A percentile compares a stretch with the other conserved stretches of the same genome.
Conservation (phyloP, 2,113 vertebrate species). For the Chrysochloris asiatica region DNA sequence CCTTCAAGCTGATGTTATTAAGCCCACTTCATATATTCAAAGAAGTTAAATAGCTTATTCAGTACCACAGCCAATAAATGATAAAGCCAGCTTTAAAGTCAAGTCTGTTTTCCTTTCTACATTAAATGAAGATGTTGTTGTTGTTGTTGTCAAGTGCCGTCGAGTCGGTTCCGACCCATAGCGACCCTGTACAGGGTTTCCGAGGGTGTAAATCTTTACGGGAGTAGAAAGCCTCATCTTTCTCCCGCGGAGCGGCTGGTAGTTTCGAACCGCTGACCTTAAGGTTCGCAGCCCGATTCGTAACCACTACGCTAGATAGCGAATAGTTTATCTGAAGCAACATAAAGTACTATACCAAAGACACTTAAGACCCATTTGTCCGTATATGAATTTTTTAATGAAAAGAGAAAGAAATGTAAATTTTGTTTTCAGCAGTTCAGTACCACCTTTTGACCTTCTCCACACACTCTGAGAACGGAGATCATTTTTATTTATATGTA, state of each 20-base stretch:
- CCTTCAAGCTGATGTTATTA: neutral
- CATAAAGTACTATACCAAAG: neutral
- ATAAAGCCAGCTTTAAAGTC: neutral
- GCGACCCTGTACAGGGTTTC: too few species aligned
- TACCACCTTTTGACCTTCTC: conserved; percentile 26
- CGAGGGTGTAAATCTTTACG: too few species aligned
- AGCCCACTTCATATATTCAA: neutral
- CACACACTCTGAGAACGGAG: neutral
- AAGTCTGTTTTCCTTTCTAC: conserved; percentile 23
- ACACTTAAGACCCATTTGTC: neutral
- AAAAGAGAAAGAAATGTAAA: neutral
- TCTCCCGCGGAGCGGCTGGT: too few species aligned
- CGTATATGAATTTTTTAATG: conserved; percentile 26
- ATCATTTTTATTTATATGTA: conserved; percentile 25
- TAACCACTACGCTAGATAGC: too few species aligned
- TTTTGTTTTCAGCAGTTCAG: conserved; percentile 27
- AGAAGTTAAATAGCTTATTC: neutral
- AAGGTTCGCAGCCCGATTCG: too few species aligned
- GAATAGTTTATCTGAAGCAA: too few species aligned
- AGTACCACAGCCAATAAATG: neutral
- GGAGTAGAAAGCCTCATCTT: too few species aligned
- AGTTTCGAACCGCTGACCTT: too few species aligned
- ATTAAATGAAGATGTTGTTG: conserved; percentile 19
- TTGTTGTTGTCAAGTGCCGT: too few species aligned
- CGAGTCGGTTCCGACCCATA: too few species aligned